Percentiles rank a stretch among this genome's conserved stretches.
These are phyloP conservation scores for Nothocercus julius DNA, from an alignment of 2,113 vertebrate genomes.

Conservation along the genomic window DNA sequence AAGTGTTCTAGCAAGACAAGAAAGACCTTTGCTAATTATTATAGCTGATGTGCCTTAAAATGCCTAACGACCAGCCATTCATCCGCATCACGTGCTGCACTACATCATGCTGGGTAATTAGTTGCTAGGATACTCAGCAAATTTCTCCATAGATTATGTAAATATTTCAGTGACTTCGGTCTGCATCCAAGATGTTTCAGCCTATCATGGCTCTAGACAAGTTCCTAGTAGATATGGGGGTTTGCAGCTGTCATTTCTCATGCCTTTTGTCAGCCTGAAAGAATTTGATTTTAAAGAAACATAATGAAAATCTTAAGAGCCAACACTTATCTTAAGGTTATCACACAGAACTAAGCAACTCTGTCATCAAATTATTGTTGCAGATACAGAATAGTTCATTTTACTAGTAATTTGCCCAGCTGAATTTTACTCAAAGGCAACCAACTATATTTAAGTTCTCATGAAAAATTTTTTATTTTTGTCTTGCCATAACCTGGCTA, in stretches of 20 bases:
- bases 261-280: background rate
- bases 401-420: background rate
- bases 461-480: background rate
- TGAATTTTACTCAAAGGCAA: background rate
- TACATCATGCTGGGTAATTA: slow-evolving; percentile 1
- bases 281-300: background rate
- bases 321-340: background rate
- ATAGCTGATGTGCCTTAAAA: background rate
- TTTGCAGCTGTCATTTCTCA: background rate
- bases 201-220: background rate
- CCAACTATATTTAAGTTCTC: background rate
- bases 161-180: slow-evolving; percentile 12
- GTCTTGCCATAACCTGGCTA: background rate
- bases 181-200: background rate
- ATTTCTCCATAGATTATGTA: slow-evolving; percentile 13
- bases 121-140: slow-evolving; percentile 45
- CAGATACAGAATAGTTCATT: background rate
- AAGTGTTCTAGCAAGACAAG: background rate
- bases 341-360: background rate
- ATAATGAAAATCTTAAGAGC: background rate
- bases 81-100: background rate
- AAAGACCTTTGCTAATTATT: background rate
- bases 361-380: background rate
- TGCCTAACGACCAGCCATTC: background rate
- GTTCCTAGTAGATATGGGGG: background rate